Conservation (phyloP, 2,888 invertebrate species). For the Onchidella celtica region DNA sequence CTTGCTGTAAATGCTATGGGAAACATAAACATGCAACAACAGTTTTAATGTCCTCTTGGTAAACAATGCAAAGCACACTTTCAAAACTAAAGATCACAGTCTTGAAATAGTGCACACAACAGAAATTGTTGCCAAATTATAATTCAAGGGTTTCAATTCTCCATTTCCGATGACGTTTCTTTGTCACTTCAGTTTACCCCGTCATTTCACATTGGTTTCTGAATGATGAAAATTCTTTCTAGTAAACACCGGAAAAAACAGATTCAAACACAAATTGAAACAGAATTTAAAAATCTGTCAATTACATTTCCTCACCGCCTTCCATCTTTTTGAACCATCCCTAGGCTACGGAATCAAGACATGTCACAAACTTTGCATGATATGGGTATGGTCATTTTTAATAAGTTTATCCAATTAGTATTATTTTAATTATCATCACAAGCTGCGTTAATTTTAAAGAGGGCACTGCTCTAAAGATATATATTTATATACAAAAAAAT, state of each 20-base stretch:
- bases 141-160: not conserved
- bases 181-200: too few relatives aligned
- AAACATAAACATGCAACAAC: constrained; percentile 27
- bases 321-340: constrained; percentile 49
- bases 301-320: constrained; percentile 54
- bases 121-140: not conserved
- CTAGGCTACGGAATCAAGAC: constrained; percentile 31
- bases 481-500: too few relatives aligned
- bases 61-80: not conserved
- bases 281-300: too few relatives aligned
- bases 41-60: not conserved
- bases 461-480: too few relatives aligned
- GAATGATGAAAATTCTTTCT: not conserved
- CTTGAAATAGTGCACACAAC: constrained; percentile 1
- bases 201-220: not conserved
- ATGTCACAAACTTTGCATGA: not conserved
- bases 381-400: too few relatives aligned
- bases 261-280: too few relatives aligned
- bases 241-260: not conserved
- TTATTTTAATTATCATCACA: too few relatives aligned
- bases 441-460: too few relatives aligned
- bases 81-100: not conserved
- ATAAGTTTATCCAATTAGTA: too few relatives aligned
- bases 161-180: too few relatives aligned
- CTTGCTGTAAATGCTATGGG: not conserved